Evolutionary conservation across 2,888 invertebrate genomes (phyloP).

Genomic region (Eurytoma californica): DNA sequence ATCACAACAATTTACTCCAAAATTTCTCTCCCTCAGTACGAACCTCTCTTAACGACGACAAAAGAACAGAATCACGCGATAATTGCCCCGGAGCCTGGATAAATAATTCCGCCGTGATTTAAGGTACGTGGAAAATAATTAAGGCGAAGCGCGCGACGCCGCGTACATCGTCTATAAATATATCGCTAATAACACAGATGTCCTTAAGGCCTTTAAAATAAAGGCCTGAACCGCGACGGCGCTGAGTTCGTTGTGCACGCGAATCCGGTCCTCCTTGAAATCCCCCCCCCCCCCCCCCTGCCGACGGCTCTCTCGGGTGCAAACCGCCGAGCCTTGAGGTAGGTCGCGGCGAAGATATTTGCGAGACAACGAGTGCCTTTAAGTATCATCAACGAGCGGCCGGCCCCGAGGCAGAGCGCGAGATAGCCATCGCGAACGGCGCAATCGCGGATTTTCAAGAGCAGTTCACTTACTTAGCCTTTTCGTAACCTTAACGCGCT

Average conservation of each 20-base stretch:
- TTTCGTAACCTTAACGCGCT: neutral
- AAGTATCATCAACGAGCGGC: slow-evolving; percentile 20
- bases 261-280: slow-evolving; percentile 54
- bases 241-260: slow-evolving; percentile 41
- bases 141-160: slow-evolving; percentile 7
- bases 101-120: slow-evolving; percentile 23
- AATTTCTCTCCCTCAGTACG: too few relatives aligned
- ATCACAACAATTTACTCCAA: too few relatives aligned
- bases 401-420: neutral
- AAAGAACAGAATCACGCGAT: too few relatives aligned
- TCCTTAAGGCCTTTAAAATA: slow-evolving; percentile 49
- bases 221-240: slow-evolving; percentile 20
- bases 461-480: neutral
- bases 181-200: slow-evolving; percentile 40
- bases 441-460: neutral
- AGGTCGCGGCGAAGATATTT: slow-evolving; percentile 58
- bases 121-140: slow-evolving; percentile 35
- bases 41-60: too few relatives aligned
- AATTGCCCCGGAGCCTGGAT: too few relatives aligned
- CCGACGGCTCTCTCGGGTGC: neutral
- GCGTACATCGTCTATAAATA: slow-evolving; percentile 43
- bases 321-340: slow-evolving; percentile 57
- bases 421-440: neutral
- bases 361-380: slow-evolving; percentile 23
- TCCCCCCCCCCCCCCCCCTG: neutral